Evolutionary conservation across 2,888 invertebrate species (phyloP).

Genomic region (Sceliomorpha sp.): DNA sequence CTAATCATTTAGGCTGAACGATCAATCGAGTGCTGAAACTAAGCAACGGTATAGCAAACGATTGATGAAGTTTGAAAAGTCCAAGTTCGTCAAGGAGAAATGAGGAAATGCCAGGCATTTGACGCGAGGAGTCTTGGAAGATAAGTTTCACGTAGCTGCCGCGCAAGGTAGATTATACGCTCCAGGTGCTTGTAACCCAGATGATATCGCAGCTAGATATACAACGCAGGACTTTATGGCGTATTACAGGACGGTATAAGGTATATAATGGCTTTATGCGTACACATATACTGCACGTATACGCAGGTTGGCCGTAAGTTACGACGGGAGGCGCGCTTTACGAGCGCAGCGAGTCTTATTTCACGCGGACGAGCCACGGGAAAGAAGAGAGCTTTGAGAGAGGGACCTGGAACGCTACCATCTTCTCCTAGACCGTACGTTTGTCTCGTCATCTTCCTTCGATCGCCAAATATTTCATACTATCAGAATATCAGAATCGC

Average conservation of each 20-base stretch:
- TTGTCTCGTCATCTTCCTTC: conserved; percentile 33
- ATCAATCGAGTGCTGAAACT: too few relatives aligned
- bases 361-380: conserved; percentile 56
- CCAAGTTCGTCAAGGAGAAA: conserved; percentile 1
- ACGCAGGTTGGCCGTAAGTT: conserved; percentile 63
- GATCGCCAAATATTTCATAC: conserved; percentile 37
- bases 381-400: conserved; percentile 19
- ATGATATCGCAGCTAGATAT: conserved; percentile 76
- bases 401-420: conserved; percentile 12
- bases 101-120: conserved; percentile 18
- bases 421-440: conserved; percentile 7
- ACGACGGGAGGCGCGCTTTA: conserved; percentile 67
- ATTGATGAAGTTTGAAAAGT: too few relatives aligned
- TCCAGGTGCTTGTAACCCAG: conserved; percentile 72
- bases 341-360: conserved; percentile 67
- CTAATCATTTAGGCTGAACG: too few relatives aligned
- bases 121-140: conserved; percentile 23
- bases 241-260: conserved; percentile 73
- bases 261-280: conserved; percentile 74
- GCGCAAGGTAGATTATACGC: conserved; percentile 46
- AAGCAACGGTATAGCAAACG: too few relatives aligned
- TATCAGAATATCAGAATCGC: conserved; percentile 29
- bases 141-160: conserved; percentile 30
- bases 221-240: conserved; percentile 73
- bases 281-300: conserved; percentile 67